Evolutionary conservation across 2,797 vertebrate species (phyloP), one percentile per base, ranked within the genome.

Genomic region (Amblyraja radiata): DNA sequence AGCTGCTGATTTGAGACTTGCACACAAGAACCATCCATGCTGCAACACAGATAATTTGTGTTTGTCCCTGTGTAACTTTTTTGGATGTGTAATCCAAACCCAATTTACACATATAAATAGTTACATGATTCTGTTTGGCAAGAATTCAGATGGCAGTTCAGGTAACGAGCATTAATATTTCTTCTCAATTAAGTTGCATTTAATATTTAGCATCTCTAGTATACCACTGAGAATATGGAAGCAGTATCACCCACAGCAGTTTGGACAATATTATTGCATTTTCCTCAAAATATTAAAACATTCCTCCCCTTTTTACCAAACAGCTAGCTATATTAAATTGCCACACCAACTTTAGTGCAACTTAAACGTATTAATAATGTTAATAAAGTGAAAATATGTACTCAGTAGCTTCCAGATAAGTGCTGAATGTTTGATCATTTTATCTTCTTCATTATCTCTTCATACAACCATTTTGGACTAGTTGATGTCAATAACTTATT

Each of bases 391-490:
- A n/a, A 88, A 68, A 88, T 88, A 36, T 68, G n/a, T 65, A 23
- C n/a, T 18, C 61, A 88, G n/a, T 36, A 63, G 63, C 84, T 88
- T 68, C n/a, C n/a, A 32, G 84, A 16, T 68, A 65, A 32, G 10
- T 68, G 84, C 61, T 68, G 8, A 36, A 63, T 65, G 61, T 88
- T 88, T 88, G 61, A 88, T 68, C 63, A 36, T n/a, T 36, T n/a
- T 68, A 63, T 68, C 84, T 68, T 68, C 36, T 68, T 88, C 61
- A 36, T 88, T 68, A 88, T 88, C 84, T 68, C 16, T 88, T 88
- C 32, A 88, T 63, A 14, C n/a, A 21, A 68, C 68, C n/a, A 88
- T 65, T 88, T 36, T 36, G 32, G n/a, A 68, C n/a, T 2, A 36
- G n/a, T 88, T 88, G 63, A 88, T 36, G 63, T 65, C 63, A 88